Percentiles rank a stretch among this genome's conserved stretches.
These are phyloP conservation scores for Oriolus oriolus DNA, from an alignment of 2,113 vertebrate genomes.

Conservation along the genomic window DNA sequence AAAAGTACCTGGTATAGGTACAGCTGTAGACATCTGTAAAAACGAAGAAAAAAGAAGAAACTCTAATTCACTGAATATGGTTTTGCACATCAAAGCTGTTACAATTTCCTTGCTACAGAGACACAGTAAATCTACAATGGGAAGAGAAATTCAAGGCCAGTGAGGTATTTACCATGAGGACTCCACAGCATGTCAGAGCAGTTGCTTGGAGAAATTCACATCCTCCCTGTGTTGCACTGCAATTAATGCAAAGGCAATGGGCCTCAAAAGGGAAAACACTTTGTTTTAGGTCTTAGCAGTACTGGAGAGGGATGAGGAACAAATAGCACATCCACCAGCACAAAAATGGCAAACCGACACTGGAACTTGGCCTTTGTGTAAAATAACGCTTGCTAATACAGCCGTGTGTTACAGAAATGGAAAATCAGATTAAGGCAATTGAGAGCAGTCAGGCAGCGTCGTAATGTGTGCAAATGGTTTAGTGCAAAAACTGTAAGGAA, in stretches of 20 bases:
- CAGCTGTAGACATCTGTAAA: neutral
- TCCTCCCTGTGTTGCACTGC: neutral
- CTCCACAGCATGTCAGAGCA: neutral
- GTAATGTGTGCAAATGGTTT: neutral
- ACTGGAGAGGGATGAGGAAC: neutral
- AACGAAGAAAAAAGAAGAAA: neutral
- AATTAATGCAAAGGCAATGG: neutral
- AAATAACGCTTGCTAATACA: neutral
- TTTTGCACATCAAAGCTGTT: neutral
- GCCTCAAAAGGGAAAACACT: neutral
- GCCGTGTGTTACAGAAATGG: neutral
- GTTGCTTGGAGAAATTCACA: rapidly evolving
- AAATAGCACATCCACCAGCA: neutral
- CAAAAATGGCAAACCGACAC: neutral
- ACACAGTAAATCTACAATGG: neutral
- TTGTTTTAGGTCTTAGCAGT: neutral
- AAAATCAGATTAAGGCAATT: neutral
- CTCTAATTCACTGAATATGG: neutral
- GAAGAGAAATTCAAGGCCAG: neutral
- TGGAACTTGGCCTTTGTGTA: neutral
- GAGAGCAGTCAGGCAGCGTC: neutral
- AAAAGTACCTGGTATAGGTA: neutral
- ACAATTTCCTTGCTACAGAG: neutral
- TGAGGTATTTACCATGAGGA: neutral
- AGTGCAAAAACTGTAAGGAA: neutral